Base-by-base conservation (phyloP, 1,140 invertebrate species). In the Drosophila hydei region DNA sequence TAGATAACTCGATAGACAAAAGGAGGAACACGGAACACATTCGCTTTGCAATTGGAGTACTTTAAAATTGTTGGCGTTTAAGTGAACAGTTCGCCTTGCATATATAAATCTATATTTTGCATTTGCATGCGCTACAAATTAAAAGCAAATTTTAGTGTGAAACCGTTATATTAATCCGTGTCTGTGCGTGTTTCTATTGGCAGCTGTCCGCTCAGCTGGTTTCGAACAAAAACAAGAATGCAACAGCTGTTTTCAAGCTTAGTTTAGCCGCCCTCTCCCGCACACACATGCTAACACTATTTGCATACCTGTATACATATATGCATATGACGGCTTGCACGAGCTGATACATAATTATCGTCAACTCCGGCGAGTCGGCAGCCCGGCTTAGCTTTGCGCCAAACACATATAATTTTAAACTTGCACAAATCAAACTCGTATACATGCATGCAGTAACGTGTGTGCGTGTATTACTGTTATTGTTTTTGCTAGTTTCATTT, bases 91-190 rank as follows among this genome's bases (percentile, higher is more conserved):
- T 69, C 25, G 50, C 58, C 51, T 48, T 45, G 30, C 48, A 62
- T 9, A n/a, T 33, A 47, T 12, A 48, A 70, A 40, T 38, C 48
- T 55, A 12, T 18, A 43, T 27, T 40, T 42, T 42, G 52, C 19
- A 55, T 42, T 42, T 25, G 42, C n/a, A 38, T 40, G 43, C 14
- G 19, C 47, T 30, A 62, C 27, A 51, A 58, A 71, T 56, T 71
- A 65, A 64, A 64, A 36, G 19, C 23, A 71, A 71, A 71, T 71
- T 71, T 51, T 27, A 58, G 68, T 71, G 68, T 51, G 36, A 55
- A 40, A 16, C 18, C 25, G 25, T 51, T 47, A 11, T 47, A 4
- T 21, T 2, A 3, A 14, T 42, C 3, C n/a, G 16, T 42, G 9
- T 5, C 0, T 45, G 2, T n/a, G 3, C 11, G 21, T 23, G 1